Base-by-base conservation (phyloP, 1,140 invertebrate genomes). In the Drosophila burlai region DNA sequence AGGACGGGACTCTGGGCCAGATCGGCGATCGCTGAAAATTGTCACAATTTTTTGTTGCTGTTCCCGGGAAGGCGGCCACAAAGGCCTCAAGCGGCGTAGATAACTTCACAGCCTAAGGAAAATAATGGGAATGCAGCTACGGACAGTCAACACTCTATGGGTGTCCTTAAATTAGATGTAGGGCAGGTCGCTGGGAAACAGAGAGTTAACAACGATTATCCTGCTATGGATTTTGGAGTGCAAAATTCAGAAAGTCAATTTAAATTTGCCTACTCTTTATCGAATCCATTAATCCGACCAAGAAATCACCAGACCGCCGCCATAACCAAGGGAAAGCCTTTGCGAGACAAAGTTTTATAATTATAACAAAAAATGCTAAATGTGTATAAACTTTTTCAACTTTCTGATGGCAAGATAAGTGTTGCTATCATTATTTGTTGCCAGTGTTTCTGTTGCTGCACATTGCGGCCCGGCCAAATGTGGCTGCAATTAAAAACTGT, bases 401-500 rank as follows among this genome's bases (percentile, higher is more conserved):
- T 89, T 90, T 89, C 84, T 89, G 84, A 89, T 89, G 85, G 74
- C 64, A 68, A 89, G 84, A 89, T 89, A 90, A 89, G 84, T 84
- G 78, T 73, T 89, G 65, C 57, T 76, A 47, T 77, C 57, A 71
- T 86, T 86, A 78, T 82, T 79, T 58, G 47, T 69, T 67, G 72
- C 24, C 60, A 42, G 72, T 72, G 46, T 59, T 62, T 61, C 57
- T 69, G 45, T 57, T 61, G 64, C 50, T 82, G 83, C 80, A 81
- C 78, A 80, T 77, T 89, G 77, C 81, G 81, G 67, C 54, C 80
- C 61, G 55, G 80, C 76, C 64, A 86, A 91, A 90, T 90, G 87
- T 90, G 83, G 82, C 86, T 91, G 82, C 86, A 90, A 90, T 90
- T 90, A 90, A 85, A 91, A 90, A 91, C 80, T 90, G 86, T 91